phyloP scores from a whole-genome alignment of 2,888 invertebrate genomes.

The Macrophya annulata region DNA sequence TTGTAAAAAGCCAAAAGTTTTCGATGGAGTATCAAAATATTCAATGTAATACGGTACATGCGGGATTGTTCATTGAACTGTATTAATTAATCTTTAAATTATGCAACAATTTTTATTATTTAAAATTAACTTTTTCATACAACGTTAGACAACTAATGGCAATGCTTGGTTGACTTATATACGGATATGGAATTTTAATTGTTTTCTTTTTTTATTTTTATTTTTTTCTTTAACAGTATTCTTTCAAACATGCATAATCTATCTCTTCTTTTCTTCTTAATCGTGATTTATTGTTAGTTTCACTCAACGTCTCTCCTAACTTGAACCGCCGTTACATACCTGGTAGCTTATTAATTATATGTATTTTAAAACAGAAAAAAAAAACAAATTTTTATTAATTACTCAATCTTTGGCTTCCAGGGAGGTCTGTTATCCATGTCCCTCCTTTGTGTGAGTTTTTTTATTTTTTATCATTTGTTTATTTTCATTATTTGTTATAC shows the following conservation, averaged over 20 bases:
- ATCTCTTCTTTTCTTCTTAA: neutral
- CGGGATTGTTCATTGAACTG: constrained; percentile 23
- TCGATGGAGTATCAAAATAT: neutral
- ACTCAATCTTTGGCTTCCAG: constrained; percentile 70
- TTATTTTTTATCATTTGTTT: constrained; percentile 40
- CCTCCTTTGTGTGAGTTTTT: constrained; percentile 41
- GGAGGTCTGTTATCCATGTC: constrained; percentile 54
- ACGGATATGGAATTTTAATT: constrained; percentile 48
- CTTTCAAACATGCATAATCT: constrained; percentile 38
- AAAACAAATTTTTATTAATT: constrained; percentile 63
- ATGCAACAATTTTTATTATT: constrained; percentile 41
- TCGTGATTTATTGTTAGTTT: constrained; percentile 16
- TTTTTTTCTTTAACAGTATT: constrained; percentile 26
- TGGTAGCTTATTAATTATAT: constrained; percentile 24
- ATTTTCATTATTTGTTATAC: constrained; percentile 49
- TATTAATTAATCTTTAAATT: constrained; percentile 10
- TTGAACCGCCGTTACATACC: neutral
- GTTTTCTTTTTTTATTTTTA: neutral
- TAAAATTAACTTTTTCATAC: constrained; percentile 38
- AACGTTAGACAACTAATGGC: constrained; percentile 52
- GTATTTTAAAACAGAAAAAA: constrained; percentile 24
- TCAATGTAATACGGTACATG: constrained; percentile 24
- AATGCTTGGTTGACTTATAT: constrained; percentile 45
- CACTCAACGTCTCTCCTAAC: neutral
- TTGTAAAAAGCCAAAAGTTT: neutral